Evolutionary conservation across 2,113 vertebrate genomes (phyloP).

Genomic region (Calidris pugnax): DNA sequence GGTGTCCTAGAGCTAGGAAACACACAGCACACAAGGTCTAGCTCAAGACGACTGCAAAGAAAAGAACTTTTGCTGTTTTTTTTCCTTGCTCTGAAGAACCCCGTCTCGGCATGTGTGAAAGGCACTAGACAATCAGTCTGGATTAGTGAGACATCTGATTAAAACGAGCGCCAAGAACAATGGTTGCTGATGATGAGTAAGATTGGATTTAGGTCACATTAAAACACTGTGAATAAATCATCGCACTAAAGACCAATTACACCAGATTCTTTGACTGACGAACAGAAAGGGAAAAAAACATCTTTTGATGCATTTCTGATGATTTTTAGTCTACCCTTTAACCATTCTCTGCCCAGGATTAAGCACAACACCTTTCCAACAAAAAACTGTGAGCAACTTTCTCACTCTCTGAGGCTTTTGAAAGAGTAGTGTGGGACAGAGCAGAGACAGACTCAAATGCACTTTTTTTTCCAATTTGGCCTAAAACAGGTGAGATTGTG

Average conservation of each 20-base stretch:
- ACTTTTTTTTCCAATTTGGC: background rate
- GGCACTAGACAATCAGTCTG: slow-evolving; percentile 38
- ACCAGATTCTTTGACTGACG: background rate
- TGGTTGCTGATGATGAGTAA: slow-evolving; percentile 42
- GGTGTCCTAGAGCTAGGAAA: background rate
- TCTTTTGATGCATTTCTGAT: background rate
- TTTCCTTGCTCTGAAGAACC: background rate
- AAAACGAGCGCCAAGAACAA: slow-evolving; percentile 53
- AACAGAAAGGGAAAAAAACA: background rate
- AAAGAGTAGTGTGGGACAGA: background rate
- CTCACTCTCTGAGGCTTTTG: background rate
- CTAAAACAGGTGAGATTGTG: background rate
- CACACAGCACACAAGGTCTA: accelerated
- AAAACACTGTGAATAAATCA: slow-evolving; percentile 42
- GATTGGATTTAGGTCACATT: slow-evolving; percentile 65
- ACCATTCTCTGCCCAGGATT: background rate
- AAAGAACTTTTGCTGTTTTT: background rate
- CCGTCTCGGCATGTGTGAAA: background rate
- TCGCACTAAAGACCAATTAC: background rate
- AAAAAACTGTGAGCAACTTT: background rate
- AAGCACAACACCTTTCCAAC: background rate
- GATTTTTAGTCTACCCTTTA: slow-evolving; percentile 14
- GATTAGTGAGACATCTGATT: slow-evolving; percentile 41
- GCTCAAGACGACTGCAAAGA: background rate
- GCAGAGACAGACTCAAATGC: background rate